Evolutionary conservation across 2,888 invertebrate species (phyloP).

Genomic region (Cryptus armator): DNA sequence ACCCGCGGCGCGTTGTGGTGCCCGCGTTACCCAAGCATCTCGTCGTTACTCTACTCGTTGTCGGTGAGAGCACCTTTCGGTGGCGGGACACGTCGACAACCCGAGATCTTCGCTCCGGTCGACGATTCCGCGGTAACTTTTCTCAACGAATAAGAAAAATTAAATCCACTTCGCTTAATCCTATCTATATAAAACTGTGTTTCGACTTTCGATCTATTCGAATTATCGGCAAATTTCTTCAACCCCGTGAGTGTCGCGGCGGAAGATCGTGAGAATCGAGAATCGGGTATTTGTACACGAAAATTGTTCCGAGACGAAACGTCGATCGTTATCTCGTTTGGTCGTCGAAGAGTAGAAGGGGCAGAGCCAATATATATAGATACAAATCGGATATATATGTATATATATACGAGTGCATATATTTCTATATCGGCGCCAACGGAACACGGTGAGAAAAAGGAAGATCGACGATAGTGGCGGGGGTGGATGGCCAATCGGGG

Average conservation of each 20-base stretch:
- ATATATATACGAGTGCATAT: background rate
- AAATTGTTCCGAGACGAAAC: constrained; percentile 28
- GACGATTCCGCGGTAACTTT: background rate
- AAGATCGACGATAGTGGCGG: constrained; percentile 49
- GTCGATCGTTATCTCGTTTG: constrained; percentile 64
- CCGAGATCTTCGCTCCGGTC: background rate
- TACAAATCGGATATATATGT: constrained; percentile 4
- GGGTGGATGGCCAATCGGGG: constrained; percentile 50
- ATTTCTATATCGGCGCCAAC: background rate
- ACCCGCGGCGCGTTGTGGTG: constrained; percentile 65
- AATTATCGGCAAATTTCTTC: background rate
- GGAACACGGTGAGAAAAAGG: constrained; percentile 28
- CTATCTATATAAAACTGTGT: background rate
- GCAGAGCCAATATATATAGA: constrained; percentile 33
- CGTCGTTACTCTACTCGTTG: constrained; percentile 48
- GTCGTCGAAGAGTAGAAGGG: constrained; percentile 47
- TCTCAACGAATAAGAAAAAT: background rate
- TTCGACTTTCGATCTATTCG: too few relatives aligned
- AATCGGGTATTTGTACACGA: background rate
- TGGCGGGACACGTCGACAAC: background rate
- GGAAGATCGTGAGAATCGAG: background rate
- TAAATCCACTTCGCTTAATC: background rate
- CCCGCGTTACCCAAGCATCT: constrained; percentile 17
- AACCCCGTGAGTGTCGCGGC: background rate
- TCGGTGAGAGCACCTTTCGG: constrained; percentile 61